phyloP scores from a whole-genome alignment of 2,113 vertebrate genomes.

The Gavia stellata region DNA sequence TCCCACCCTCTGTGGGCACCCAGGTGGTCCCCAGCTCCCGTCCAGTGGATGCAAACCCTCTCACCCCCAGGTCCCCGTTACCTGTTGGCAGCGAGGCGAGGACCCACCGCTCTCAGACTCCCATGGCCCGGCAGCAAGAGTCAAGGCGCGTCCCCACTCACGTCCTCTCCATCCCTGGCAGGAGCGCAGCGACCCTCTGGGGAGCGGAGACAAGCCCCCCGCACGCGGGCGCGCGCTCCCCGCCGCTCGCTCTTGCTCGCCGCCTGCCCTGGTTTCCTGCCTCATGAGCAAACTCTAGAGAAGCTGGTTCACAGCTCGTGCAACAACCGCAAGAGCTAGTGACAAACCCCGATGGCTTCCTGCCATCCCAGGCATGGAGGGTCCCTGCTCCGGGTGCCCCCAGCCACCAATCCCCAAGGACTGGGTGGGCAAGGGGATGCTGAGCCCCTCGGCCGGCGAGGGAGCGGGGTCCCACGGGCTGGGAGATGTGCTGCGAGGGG shows the following conservation, averaged over 20 bases:
- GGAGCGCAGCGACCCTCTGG: not conserved
- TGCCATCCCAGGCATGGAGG: not conserved
- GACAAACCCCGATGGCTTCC: constrained; percentile 47
- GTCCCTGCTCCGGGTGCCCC: not conserved
- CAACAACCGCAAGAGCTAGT: constrained; percentile 36
- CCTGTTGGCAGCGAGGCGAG: not conserved
- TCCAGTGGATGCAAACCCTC: fast-evolving
- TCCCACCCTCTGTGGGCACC: fast-evolving
- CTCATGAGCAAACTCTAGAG: constrained; percentile 35
- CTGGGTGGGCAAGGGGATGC: not conserved
- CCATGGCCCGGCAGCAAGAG: not conserved
- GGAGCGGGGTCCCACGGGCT: fast-evolving
- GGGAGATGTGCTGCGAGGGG: not conserved
- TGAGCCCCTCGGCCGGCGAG: fast-evolving
- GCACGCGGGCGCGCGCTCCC: not conserved
- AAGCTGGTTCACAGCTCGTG: not conserved
- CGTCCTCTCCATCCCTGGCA: not conserved
- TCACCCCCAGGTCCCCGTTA: not conserved
- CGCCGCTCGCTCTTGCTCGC: not conserved
- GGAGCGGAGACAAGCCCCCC: not conserved
- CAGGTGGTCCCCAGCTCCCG: fast-evolving
- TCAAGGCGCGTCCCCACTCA: not conserved
- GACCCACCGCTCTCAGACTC: not conserved
- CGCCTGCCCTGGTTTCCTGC: constrained; percentile 50
- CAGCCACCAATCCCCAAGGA: not conserved